A percentile compares a stretch with the other conserved stretches of the same genome.
Conservation (phyloP, 1,140 invertebrate genomes). For the Psix sp. region DNA sequence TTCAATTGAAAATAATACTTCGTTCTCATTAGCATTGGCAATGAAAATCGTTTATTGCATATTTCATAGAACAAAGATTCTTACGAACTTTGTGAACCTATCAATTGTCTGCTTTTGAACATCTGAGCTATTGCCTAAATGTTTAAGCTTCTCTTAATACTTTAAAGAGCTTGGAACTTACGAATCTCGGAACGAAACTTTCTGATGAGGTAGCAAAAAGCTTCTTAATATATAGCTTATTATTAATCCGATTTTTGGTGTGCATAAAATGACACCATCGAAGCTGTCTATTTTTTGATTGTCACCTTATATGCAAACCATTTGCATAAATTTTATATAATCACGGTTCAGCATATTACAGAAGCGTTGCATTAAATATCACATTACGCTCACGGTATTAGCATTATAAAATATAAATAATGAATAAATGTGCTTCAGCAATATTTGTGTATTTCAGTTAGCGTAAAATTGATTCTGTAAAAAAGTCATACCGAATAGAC, state of each 20-base stretch:
- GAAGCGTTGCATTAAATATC: too few species aligned
- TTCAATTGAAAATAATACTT: constrained; percentile 4
- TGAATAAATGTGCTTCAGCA: too few species aligned
- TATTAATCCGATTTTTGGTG: constrained; percentile 29
- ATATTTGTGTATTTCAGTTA: too few species aligned
- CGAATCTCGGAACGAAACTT: constrained; percentile 17
- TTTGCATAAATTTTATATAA: too few species aligned
- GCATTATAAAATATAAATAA: too few species aligned
- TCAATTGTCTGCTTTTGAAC: constrained; percentile 26
- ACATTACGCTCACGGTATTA: too few species aligned
- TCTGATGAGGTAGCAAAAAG: constrained; percentile 27
- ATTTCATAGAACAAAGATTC: constrained; percentile 25
- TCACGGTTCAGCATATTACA: too few species aligned
- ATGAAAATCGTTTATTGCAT: constrained; percentile 16
- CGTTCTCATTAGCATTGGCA: constrained; percentile 15
- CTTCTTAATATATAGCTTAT: constrained; percentile 13
- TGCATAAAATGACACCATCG: constrained; percentile 14
- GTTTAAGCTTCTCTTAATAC: constrained; percentile 24
- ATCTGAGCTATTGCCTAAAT: constrained; percentile 28
- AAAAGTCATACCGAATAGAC: too few species aligned
- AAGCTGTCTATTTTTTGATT: too few species aligned
- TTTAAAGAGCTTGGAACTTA: constrained; percentile 32
- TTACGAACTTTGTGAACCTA: constrained; percentile 15
- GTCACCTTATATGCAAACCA: too few species aligned
- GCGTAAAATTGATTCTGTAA: too few species aligned